Evolutionary conservation across 2,888 invertebrate genomes (phyloP), one percentile per base, ranked within the genome.

Genomic region (Sialis lutaria): DNA sequence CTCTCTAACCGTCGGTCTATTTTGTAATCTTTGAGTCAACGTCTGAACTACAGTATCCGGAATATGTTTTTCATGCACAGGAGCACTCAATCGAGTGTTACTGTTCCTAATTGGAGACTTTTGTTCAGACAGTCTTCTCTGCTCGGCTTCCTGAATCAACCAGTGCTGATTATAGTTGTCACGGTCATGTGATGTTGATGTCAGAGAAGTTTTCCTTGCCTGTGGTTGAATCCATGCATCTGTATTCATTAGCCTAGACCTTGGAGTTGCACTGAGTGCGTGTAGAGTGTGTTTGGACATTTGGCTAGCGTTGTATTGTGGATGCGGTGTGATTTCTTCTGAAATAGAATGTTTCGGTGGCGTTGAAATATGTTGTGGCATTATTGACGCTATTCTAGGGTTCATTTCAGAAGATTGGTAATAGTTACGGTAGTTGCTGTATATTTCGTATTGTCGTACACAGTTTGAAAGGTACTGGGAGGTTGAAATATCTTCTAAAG

Each of bases 141-240:
- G 81, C 61, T 93, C 92, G 0, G 92, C 91, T 63, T 93, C 92
- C 70, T 83, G 83, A 60, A 89, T 80, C n/a, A 93, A 71, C 92
- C 92, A 92, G 61, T 93, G 91, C 55, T 90, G 86, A 57, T 75
- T 76, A 57, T 82, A 82, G 58, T 78, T 79, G 55, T 75, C 79
- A 55, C 72, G 72, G 13, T 70, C 64, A 12, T 51, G 52, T 4
- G 42, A 37, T n/a, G 49, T 52, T 12, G 49, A 52, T 5, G 56
- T 56, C 51, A 65, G 64, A 8, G 42, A 35, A 42, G 65, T 59
- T 52, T 74, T 79, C 49, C 72, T 69, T 48, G 75, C 70, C 55
- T 80, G 73, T 42, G 77, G 70, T 58, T 79, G 82, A 56, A 84
- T 73, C 78, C 86, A 84, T 50, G 82, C 79, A 46, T 77, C 70